phyloP scores from a whole-genome alignment of 1,140 invertebrate species.

The Aphis craccivora region DNA sequence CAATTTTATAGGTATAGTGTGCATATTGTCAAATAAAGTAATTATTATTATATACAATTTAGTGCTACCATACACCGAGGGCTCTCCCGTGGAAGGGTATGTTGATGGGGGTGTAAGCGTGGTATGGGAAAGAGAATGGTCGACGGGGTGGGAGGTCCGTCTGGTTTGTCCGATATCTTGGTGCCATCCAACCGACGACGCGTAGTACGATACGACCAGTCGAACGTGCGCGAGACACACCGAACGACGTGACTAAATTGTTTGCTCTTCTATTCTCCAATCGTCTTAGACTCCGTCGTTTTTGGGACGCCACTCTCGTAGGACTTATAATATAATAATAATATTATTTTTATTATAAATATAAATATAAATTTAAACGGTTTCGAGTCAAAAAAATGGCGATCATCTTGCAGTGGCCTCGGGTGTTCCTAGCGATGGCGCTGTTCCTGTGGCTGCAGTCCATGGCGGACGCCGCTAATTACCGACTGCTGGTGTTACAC shows the following conservation, averaged over 20 bases:
- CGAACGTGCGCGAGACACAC: not conserved
- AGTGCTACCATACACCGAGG: too few relatives aligned
- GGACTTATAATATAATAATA: not conserved
- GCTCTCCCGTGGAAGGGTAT: too few relatives aligned
- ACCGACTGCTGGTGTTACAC: constrained; percentile 72
- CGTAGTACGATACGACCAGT: not conserved
- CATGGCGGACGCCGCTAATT: not conserved
- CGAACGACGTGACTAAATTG: not conserved
- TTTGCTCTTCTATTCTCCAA: too few relatives aligned
- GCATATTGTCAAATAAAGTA: too few relatives aligned
- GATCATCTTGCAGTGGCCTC: not conserved
- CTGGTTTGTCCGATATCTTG: not conserved
- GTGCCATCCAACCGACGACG: too few relatives aligned
- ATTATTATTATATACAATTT: too few relatives aligned
- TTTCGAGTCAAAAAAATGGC: not conserved
- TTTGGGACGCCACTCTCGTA: not conserved
- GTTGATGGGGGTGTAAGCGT: too few relatives aligned
- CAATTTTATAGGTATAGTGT: too few relatives aligned
- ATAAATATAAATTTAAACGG: not conserved
- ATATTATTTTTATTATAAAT: too few relatives aligned
- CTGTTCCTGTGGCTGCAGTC: not conserved
- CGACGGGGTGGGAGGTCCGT: not conserved
- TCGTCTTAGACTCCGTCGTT: too few relatives aligned
- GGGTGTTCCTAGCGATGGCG: not conserved
- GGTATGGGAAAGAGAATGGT: not conserved